phyloP scores from a whole-genome alignment of 37 sponge, comb jelly and placozoan species.

The Agelas oroides region DNA sequence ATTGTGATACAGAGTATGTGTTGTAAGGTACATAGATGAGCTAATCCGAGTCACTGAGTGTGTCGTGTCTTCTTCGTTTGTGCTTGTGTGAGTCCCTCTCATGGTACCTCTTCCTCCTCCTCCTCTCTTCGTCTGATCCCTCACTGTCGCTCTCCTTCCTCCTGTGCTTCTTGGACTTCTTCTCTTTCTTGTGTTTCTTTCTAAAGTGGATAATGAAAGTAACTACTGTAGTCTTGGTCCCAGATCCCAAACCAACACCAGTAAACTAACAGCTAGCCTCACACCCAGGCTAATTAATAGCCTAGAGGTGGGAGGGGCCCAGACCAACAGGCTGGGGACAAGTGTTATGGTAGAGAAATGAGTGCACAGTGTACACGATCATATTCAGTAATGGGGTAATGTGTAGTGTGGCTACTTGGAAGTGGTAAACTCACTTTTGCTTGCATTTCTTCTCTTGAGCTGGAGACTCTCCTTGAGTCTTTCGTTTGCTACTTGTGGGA shows the following conservation, averaged over 20 bases:
- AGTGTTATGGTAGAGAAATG: too few species aligned
- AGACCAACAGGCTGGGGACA: too few species aligned
- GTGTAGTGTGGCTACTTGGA: too few species aligned
- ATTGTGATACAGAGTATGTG: too few species aligned
- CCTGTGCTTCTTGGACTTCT: conserved; percentile 15
- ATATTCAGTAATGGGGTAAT: too few species aligned
- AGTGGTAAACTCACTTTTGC: neutral
- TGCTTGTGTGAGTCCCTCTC: neutral
- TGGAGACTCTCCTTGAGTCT: neutral
- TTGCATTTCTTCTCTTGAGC: neutral
- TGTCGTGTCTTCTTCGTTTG: conserved; percentile 15
- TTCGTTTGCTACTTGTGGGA: neutral
- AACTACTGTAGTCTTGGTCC: too few species aligned
- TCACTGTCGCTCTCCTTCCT: neutral
- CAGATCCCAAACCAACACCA: too few species aligned
- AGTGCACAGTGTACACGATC: too few species aligned
- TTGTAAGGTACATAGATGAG: too few species aligned
- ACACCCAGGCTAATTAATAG: too few species aligned
- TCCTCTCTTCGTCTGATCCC: neutral
- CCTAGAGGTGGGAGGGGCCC: too few species aligned
- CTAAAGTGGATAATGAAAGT: neutral
- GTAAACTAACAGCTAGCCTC: too few species aligned
- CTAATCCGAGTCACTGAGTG: conserved; percentile 7
- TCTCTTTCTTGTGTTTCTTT: conserved; percentile 10
- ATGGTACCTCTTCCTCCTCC: neutral